A percentile compares a stretch with the other conserved stretches of the same genome.
These are phyloP conservation scores for Porphyrio hochstetteri DNA, from an alignment of 2,113 vertebrate species.

Conservation along the genomic window DNA sequence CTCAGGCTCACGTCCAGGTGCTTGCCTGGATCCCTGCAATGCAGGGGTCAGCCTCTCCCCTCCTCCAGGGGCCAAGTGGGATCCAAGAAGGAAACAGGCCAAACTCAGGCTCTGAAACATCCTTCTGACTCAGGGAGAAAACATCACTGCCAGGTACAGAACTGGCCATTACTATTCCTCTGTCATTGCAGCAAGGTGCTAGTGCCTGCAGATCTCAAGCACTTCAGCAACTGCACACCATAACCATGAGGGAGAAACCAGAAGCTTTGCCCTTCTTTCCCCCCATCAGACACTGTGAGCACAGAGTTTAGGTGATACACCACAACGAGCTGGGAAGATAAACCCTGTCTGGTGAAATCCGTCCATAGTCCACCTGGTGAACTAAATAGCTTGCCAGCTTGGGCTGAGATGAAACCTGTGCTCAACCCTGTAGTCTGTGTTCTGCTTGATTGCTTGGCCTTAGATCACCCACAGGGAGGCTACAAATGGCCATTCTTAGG, in stretches of 20 bases:
- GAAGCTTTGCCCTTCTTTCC: not conserved
- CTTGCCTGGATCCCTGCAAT: not conserved
- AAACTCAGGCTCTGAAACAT: not conserved
- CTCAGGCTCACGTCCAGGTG: not conserved
- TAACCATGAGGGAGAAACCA: not conserved
- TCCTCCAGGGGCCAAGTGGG: not conserved
- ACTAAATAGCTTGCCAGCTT: not conserved
- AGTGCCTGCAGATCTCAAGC: not conserved
- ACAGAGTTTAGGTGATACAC: not conserved
- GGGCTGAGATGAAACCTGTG: not conserved
- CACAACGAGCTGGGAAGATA: not conserved
- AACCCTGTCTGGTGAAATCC: not conserved
- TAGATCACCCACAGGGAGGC: not conserved
- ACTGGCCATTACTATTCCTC: not conserved
- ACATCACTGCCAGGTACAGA: not conserved
- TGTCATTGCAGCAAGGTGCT: not conserved
- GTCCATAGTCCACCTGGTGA: accelerated
- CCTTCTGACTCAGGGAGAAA: not conserved
- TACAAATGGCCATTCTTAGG: not conserved
- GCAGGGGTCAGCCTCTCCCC: accelerated
- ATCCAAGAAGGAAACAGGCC: not conserved
- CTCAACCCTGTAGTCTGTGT: not conserved
- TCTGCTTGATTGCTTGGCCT: not conserved
- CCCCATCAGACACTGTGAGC: not conserved
- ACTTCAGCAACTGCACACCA: not conserved